phyloP scores from a whole-genome alignment of 2,888 invertebrate species.

The Polydesmus complanatus region DNA sequence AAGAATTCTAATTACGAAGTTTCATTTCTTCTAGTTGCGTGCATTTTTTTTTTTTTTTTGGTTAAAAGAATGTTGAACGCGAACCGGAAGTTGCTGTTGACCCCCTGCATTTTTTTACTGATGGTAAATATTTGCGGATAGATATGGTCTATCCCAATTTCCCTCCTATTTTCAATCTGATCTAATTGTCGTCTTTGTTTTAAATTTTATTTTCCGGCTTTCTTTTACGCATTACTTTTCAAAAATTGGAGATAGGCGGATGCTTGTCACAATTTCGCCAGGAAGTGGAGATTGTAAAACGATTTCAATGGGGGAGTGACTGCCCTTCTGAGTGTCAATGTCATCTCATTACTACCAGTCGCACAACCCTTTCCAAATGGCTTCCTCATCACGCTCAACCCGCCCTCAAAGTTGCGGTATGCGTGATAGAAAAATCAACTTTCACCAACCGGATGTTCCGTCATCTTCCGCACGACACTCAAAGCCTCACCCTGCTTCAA shows the following conservation, averaged over 20 bases:
- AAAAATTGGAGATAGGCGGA: neutral
- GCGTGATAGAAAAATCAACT: conserved; percentile 17
- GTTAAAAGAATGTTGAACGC: too few species aligned
- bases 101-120: too few species aligned
- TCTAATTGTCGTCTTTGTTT: too few species aligned
- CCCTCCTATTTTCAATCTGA: too few species aligned
- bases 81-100: too few species aligned
- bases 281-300: neutral
- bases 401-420: conserved; percentile 17
- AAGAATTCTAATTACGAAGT: too few species aligned
- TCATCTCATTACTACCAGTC: conserved; percentile 3
- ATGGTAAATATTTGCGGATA: too few species aligned
- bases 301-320: conserved; percentile 12
- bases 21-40: too few species aligned
- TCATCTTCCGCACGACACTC: conserved; percentile 16
- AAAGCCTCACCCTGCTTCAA: conserved; percentile 42
- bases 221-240: too few species aligned
- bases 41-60: too few species aligned
- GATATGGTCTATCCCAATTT: too few species aligned
- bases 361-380: neutral
- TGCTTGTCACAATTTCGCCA: neutral
- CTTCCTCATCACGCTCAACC: neutral
- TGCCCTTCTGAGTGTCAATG: conserved; percentile 21
- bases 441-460: conserved; percentile 10
- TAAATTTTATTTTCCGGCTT: too few species aligned